Percentiles rank a stretch among this genome's conserved stretches.
Conservation (phyloP, 2,797 vertebrate genomes). For the Pseudocheirus occidentalis region DNA sequence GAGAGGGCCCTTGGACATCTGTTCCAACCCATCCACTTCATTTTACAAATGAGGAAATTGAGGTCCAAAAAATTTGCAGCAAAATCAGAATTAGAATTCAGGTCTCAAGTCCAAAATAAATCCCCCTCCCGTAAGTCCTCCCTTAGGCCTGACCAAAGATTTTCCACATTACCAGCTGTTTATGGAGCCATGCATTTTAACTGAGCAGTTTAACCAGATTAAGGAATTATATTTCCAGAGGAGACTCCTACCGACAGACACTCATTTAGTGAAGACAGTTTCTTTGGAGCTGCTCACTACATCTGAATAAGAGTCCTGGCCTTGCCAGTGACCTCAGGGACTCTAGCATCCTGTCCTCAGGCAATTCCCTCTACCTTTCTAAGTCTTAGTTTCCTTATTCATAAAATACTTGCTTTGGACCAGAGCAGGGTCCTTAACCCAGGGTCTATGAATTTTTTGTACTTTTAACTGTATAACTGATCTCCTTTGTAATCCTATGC, state of each 20-base stretch:
- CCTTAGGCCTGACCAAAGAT: background rate
- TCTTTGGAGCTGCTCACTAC: background rate
- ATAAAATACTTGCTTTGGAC: background rate
- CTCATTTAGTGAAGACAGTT: background rate
- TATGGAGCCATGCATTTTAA: background rate
- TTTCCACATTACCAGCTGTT: background rate
- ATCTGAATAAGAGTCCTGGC: background rate
- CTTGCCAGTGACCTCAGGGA: background rate
- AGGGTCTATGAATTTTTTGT: background rate
- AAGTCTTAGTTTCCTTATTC: background rate
- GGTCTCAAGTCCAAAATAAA: background rate
- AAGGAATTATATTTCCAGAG: background rate
- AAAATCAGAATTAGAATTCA: background rate
- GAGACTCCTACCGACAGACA: background rate
- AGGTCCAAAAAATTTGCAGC: background rate
- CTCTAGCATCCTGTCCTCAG: background rate
- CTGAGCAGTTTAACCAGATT: background rate
- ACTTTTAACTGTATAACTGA: background rate
- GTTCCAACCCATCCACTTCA: background rate
- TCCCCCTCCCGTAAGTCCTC: background rate
- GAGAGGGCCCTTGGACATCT: background rate
- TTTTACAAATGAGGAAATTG: background rate
- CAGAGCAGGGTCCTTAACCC: background rate
- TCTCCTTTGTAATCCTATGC: background rate
- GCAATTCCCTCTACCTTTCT: background rate